phyloP scores from a whole-genome alignment of 2,113 vertebrate species.

The Stegostoma tigrinum region DNA sequence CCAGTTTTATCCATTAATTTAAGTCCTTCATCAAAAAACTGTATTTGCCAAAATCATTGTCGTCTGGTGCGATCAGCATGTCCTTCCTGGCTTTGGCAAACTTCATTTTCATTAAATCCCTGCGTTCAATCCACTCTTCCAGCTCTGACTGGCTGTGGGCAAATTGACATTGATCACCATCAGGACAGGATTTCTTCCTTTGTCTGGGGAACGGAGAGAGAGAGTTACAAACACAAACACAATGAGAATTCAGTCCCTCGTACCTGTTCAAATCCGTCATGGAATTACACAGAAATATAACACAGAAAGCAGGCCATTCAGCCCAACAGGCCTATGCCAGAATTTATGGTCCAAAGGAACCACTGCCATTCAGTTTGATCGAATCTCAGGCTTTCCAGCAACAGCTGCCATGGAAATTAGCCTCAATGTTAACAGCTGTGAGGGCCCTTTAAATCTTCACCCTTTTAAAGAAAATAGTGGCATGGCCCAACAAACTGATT shows the following conservation, averaged over 20 bases:
- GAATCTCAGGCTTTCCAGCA: too few relatives aligned
- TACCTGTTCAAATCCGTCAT: neutral
- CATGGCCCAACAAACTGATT: too few relatives aligned
- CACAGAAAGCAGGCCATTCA: neutral
- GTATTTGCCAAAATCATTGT: slow-evolving; percentile 88
- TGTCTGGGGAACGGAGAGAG: slow-evolving; percentile 50
- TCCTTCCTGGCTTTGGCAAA: slow-evolving; percentile 82
- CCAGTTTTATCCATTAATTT: slow-evolving; percentile 26
- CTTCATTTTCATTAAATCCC: slow-evolving; percentile 76
- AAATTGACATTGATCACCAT: slow-evolving; percentile 78
- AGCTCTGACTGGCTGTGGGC: slow-evolving; percentile 83
- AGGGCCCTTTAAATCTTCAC: too few relatives aligned
- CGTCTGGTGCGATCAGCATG: slow-evolving; percentile 77
- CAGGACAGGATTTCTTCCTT: slow-evolving; percentile 66
- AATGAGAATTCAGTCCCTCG: neutral
- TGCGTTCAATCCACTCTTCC: slow-evolving; percentile 79
- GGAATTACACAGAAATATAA: neutral
- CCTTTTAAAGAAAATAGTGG: too few relatives aligned
- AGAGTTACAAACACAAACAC: too few relatives aligned
- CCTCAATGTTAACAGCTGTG: too few relatives aligned
- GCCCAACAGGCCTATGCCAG: neutral
- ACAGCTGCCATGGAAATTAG: too few relatives aligned
- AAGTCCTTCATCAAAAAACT: slow-evolving; percentile 79
- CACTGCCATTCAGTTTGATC: neutral
- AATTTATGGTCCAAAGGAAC: neutral